A percentile compares a stretch with the other conserved stretches of the same genome.
phyloP scores from a whole-genome alignment of 1,140 invertebrate species.

The Lamellibrachia luymesi region DNA sequence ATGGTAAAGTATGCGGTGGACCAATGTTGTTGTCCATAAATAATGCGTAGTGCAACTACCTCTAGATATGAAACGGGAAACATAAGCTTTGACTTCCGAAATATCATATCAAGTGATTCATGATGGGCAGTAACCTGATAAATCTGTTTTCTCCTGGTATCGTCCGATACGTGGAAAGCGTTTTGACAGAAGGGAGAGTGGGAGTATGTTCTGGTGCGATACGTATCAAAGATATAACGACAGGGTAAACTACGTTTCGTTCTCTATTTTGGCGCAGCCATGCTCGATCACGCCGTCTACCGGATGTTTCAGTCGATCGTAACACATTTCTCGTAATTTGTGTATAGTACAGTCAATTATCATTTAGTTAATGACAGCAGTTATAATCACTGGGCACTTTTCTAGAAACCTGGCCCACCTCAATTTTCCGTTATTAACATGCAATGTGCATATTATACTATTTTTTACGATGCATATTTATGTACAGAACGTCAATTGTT shows the following conservation, averaged over 20 bases:
- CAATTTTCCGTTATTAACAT: too few species aligned
- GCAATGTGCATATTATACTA: too few species aligned
- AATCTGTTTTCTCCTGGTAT: constrained; percentile 15
- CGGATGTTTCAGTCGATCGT: not conserved
- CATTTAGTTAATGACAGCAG: too few species aligned
- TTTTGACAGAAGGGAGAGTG: constrained; percentile 12
- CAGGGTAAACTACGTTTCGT: constrained; percentile 15
- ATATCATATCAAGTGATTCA: not conserved
- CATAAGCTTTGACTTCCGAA: not conserved
- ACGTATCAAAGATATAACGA: constrained; percentile 11
- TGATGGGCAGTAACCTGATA: constrained; percentile 5
- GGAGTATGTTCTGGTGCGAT: constrained; percentile 12
- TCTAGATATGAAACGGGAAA: not conserved
- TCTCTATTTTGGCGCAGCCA: not conserved
- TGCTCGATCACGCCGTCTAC: not conserved
- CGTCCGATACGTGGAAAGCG: not conserved
- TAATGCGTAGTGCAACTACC: not conserved
- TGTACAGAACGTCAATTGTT: too few species aligned
- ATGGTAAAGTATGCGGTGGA: not conserved
- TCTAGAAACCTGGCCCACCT: too few species aligned
- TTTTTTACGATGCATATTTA: too few species aligned
- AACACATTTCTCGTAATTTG: not conserved
- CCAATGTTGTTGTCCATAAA: not conserved
- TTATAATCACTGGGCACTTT: too few species aligned
- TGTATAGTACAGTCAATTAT: too few species aligned